These are phyloP conservation scores for Cloeon dipterum DNA, from an alignment of 2,888 invertebrate species.

Conservation along the genomic window DNA sequence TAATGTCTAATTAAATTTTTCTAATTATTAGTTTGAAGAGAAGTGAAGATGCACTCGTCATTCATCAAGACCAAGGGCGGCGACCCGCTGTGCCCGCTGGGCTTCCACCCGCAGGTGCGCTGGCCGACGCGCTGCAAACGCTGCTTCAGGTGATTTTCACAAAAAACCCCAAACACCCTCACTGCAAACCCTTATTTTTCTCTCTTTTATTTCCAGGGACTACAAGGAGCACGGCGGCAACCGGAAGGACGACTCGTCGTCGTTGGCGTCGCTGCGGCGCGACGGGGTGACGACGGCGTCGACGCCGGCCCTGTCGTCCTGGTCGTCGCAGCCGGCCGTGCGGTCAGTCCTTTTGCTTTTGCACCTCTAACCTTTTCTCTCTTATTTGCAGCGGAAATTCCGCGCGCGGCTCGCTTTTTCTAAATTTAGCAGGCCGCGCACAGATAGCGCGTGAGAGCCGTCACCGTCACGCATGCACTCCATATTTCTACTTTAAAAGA, in stretches of 20 bases:
- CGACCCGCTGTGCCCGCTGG: slow-evolving; percentile 74
- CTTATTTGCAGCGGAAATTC: too few relatives aligned
- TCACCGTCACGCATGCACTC: too few relatives aligned
- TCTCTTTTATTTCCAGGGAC: slow-evolving; percentile 36
- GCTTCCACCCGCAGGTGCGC: slow-evolving; percentile 83
- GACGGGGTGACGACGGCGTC: slow-evolving; percentile 38
- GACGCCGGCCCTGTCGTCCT: slow-evolving; percentile 47
- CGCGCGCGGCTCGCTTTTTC: too few relatives aligned
- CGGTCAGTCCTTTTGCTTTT: not conserved
- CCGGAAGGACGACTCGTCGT: slow-evolving; percentile 30
- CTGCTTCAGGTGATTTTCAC: slow-evolving; percentile 45
- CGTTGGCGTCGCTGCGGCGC: slow-evolving; percentile 16
- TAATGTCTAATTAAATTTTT: too few relatives aligned
- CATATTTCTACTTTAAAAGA: too few relatives aligned
- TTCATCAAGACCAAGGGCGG: slow-evolving; percentile 53
- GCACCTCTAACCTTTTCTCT: too few relatives aligned
- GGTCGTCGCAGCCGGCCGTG: slow-evolving; percentile 8
- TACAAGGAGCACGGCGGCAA: slow-evolving; percentile 74
- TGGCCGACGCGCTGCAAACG: slow-evolving; percentile 86
- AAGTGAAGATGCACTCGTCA: too few relatives aligned
- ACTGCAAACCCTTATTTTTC: too few relatives aligned
- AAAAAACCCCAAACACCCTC: not conserved
- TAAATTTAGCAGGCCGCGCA: too few relatives aligned
- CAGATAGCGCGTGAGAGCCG: too few relatives aligned
- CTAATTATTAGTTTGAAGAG: too few relatives aligned